These are phyloP conservation scores for Falco berigora DNA, from an alignment of 2,797 vertebrate genomes.

Conservation along the genomic window DNA sequence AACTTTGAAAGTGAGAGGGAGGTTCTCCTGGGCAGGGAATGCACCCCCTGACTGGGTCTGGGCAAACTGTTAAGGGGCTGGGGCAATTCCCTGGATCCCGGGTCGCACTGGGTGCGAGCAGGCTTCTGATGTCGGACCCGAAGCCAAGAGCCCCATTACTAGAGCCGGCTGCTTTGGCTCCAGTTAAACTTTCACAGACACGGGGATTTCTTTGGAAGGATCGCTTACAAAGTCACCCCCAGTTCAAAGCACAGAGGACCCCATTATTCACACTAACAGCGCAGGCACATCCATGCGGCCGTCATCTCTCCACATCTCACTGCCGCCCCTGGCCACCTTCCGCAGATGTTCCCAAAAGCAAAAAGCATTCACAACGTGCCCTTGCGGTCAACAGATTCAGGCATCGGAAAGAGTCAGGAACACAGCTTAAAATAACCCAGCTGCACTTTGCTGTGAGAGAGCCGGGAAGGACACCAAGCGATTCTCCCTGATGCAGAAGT, in stretches of 20 bases:
- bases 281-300: fast-evolving
- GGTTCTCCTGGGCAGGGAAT: not conserved
- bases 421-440: not conserved
- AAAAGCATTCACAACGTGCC: not conserved
- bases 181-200: no score
- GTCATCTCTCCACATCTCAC: not conserved
- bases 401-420: not conserved
- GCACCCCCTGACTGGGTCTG: not conserved
- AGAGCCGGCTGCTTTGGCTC: not conserved
- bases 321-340: not conserved
- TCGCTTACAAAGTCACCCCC: fast-evolving
- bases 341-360: not conserved
- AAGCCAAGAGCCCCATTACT: not conserved
- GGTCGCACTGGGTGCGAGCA: fast-evolving
- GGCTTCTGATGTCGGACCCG: fast-evolving
- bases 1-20: not conserved
- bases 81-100: not conserved
- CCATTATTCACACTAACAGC: fast-evolving
- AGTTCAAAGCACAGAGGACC: not conserved
- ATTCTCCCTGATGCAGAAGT: not conserved
- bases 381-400: not conserved
- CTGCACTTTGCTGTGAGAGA: not conserved
- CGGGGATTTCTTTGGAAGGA: not conserved
- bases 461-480: not conserved
- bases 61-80: fast-evolving